Base-by-base conservation (phyloP, 1,140 invertebrate genomes). In the Drosophila oshimai region DNA sequence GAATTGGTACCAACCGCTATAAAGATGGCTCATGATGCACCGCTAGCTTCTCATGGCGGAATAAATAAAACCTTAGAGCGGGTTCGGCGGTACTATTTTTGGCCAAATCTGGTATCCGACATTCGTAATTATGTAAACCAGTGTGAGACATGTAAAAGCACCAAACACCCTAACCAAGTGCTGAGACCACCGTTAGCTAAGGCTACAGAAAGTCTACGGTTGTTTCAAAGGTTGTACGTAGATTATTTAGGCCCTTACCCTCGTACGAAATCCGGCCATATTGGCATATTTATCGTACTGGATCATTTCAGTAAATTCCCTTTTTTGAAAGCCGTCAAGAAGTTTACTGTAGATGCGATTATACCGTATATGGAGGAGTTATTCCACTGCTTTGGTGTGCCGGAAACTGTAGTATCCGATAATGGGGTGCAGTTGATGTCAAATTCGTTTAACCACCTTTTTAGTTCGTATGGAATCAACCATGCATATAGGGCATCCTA, bases 161-260 rank as follows among this genome's bases (percentile, higher is more conserved):
- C 37, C 0, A 58, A 74, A 9, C 13, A 42, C 1, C 34, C 54
- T 4, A 74, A 62, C 33, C 4, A 17, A 4, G 7, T n/a, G 3
- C 10, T 53, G 2, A 58, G 46, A 37, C 51, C 51, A 7, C 57
- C 51, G 9, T 18, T 74, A 20, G 62, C 37, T 13, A 57, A 64
- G 3, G 7, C 54, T 13, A 10, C 24, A 0, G 10, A 28, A 7
- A 41, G 42, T 0, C 4, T 37, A 10, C 7, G 68, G 24, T 20
- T 42, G 1, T 65, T 72, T 15, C 68, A 65, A 31, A 37, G 36
- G 7, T 7, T 73, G 1, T 68, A 41, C 15, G 24, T 71, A 5
- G 60, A 71, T 13, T 71, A 57, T 53, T 13, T 65, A 15, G 60
- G 60, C 0, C 58, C 68, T 3, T 72, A 72, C n/a, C 54, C 62